Conservation (phyloP, 1,140 invertebrate species). For the Atta colombica region DNA sequence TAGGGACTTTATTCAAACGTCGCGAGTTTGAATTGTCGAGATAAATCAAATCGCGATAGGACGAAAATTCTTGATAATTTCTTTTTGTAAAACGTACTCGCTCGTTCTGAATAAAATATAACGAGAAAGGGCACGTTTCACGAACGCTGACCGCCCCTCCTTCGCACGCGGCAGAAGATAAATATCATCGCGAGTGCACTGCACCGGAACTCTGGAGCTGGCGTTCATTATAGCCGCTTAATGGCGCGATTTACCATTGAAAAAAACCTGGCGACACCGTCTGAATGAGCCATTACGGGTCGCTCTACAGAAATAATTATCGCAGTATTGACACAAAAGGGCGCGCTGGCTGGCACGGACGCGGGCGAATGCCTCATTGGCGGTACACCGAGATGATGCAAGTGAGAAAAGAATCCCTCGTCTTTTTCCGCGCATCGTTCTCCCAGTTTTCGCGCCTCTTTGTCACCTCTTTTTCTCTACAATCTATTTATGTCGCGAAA, state of each 20-base stretch:
- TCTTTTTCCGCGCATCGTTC: neutral
- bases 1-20: neutral
- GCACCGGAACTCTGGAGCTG: slow-evolving; percentile 63
- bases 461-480: slow-evolving; percentile 51
- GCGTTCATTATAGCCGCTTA: slow-evolving; percentile 83
- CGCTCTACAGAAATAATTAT: slow-evolving; percentile 85
- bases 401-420: slow-evolving; percentile 38
- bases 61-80: neutral
- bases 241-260: slow-evolving; percentile 84
- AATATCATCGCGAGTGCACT: slow-evolving; percentile 62
- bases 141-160: slow-evolving; percentile 37
- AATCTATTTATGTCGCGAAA: slow-evolving; percentile 66
- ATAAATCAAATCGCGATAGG: slow-evolving; percentile 11
- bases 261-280: slow-evolving; percentile 80
- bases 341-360: slow-evolving; percentile 61
- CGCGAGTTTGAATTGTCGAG: neutral
- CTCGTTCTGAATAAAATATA: slow-evolving; percentile 8
- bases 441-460: slow-evolving; percentile 43
- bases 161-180: slow-evolving; percentile 46
- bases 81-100: slow-evolving; percentile 1
- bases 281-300: slow-evolving; percentile 86
- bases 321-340: slow-evolving; percentile 77
- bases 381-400: slow-evolving; percentile 46
- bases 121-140: slow-evolving; percentile 11
- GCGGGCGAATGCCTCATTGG: slow-evolving; percentile 67